Base-by-base conservation (phyloP, 2,113 vertebrate genomes). In the Datnioides undecimradiatus region DNA sequence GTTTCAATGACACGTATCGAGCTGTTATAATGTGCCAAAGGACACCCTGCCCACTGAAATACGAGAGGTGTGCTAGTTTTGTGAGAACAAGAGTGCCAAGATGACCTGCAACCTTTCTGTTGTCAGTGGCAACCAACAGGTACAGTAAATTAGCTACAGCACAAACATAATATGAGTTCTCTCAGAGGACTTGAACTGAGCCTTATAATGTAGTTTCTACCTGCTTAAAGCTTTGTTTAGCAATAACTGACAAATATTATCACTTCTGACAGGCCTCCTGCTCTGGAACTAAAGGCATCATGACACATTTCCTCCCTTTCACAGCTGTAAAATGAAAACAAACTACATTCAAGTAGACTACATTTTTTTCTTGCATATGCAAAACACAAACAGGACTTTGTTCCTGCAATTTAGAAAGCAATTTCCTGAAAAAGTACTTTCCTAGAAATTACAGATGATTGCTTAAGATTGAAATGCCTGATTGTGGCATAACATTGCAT, bases 1-100 rank as follows among this genome's bases (percentile, higher is more conserved):
- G 3, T 51, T 51, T 46, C 29, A 54, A 54, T 45, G 43, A 45
- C 57, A 19, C 38, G 16, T 43, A 19, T 0, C 6, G 12, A 3
- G 16, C 57, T 65, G 49, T 13, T 38, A 40, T 33, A 8, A 33
- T 25, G n/a, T 19, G 11, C 31, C n/a, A 58, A 9, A 11, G 54
- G 19, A 58, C 11, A 31, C 8, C 34, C 41, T 11, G 49, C 52
- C 14, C 0, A 6, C 68, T 73, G 72, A 79, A 80, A 80, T 34
- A 45, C 0, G 54, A 80, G 76, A 52, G 9, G 17, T 33, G 19
- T 48, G 27, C 38, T 68, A 64, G 57, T 77, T 67, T 67, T 41
- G 23, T 33, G 46, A 66, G 7, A 78, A 4, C 60, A 36, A 40
- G 6, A 33, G 9, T 33, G 8, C 41, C 10, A 29, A 45, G 59